Evolutionary conservation across 2,113 vertebrate genomes (phyloP).

Genomic region (Malurus alboscapulatus): DNA sequence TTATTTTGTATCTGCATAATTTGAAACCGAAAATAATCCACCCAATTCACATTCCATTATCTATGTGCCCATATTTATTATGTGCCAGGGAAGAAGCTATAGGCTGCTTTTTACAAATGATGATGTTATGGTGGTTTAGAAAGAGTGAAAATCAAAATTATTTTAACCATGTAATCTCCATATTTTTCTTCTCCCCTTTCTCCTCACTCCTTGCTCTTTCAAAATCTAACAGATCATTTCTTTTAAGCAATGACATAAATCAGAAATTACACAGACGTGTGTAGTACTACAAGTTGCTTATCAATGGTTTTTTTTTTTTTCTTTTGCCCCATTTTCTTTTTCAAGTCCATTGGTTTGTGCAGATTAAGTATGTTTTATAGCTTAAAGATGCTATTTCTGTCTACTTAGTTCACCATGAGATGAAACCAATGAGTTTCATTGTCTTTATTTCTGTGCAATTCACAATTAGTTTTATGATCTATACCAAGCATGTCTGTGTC

Average conservation of each 20-base stretch:
- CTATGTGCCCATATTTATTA: neutral
- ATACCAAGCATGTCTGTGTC: neutral
- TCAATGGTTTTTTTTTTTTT: neutral
- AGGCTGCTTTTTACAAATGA: neutral
- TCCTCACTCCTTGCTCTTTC: neutral
- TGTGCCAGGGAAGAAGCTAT: neutral
- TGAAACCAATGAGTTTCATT: conserved; percentile 33
- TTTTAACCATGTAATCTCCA: neutral
- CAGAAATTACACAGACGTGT: neutral
- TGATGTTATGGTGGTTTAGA: neutral
- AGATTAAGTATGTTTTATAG: conserved; percentile 24
- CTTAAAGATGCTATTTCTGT: conserved; percentile 24
- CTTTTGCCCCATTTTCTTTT: neutral
- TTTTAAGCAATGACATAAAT: neutral
- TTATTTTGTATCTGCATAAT: neutral
- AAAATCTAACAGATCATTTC: neutral
- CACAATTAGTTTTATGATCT: conserved; percentile 56
- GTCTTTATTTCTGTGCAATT: conserved; percentile 39
- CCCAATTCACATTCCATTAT: neutral
- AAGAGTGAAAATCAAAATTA: neutral
- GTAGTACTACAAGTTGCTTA: neutral
- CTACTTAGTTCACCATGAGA: conserved; percentile 10
- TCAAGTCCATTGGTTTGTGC: neutral
- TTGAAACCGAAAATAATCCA: neutral
- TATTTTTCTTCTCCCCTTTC: neutral